phyloP scores from a whole-genome alignment of 2,888 invertebrate species.

The Hermodice carunculata region DNA sequence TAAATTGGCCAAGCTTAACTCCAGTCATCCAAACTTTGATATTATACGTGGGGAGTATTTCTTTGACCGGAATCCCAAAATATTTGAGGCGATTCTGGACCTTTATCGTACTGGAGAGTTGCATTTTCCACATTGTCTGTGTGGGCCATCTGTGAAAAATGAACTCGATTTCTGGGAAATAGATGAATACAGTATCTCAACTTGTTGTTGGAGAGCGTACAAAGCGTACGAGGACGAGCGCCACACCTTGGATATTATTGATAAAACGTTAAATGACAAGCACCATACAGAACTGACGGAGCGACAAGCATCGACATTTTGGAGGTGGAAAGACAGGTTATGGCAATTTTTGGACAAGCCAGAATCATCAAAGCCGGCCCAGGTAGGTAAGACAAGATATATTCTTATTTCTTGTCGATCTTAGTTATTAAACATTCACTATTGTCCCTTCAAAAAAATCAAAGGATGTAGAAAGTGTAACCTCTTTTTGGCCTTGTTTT shows the following conservation, averaged over 20 bases:
- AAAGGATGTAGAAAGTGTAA: too few species aligned
- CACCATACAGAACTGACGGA: neutral
- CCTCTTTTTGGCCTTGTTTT: too few species aligned
- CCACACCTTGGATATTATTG: conserved; percentile 10
- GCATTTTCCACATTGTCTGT: conserved; percentile 47
- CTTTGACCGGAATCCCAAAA: conserved; percentile 51
- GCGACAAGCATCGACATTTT: neutral
- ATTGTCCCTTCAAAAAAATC: too few species aligned
- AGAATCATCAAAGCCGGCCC: conserved; percentile 18
- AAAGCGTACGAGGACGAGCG: conserved; percentile 15
- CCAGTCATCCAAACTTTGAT: conserved; percentile 10
- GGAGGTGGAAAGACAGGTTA: neutral
- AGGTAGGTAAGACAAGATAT: conserved; percentile 24
- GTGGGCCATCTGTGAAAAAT: conserved; percentile 41
- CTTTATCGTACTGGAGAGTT: conserved; percentile 47
- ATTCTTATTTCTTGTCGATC: too few species aligned
- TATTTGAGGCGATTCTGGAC: conserved; percentile 49
- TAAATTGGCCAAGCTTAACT: conserved; percentile 8
- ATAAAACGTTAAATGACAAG: conserved; percentile 7
- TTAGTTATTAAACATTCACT: too few species aligned
- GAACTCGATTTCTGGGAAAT: conserved; percentile 52
- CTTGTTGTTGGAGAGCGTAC: conserved; percentile 45
- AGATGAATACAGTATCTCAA: conserved; percentile 37
- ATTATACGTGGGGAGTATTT: conserved; percentile 34
- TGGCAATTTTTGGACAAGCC: conserved; percentile 25